phyloP scores from a whole-genome alignment of 2,888 invertebrate species.

The Pilophorus perplexus region DNA sequence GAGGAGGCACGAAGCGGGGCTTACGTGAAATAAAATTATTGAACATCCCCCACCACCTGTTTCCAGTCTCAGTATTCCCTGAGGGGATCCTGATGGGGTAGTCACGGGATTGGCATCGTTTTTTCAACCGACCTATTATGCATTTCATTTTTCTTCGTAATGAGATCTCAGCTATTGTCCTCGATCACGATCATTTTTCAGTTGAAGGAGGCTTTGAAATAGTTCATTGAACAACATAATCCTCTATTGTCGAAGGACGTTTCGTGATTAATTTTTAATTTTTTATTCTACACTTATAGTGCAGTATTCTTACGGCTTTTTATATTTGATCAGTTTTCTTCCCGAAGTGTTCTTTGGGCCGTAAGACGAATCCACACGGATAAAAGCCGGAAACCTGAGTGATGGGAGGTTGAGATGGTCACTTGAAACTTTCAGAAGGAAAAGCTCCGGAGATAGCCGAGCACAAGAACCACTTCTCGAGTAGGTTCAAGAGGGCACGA shows the following conservation, averaged over 20 bases:
- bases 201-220: too few relatives aligned
- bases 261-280: too few relatives aligned
- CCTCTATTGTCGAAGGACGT: too few relatives aligned
- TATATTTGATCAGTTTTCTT: too few relatives aligned
- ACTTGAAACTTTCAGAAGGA: slow-evolving; percentile 36
- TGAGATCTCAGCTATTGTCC: neutral
- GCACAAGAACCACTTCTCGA: neutral
- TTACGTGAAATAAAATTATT: slow-evolving; percentile 38
- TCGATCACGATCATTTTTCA: neutral
- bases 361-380: too few relatives aligned
- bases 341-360: too few relatives aligned
- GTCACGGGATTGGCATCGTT: slow-evolving; percentile 22
- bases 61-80: neutral
- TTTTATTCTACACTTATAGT: too few relatives aligned
- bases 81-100: neutral
- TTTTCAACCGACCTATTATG: slow-evolving; percentile 24
- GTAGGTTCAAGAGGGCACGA: slow-evolving; percentile 34
- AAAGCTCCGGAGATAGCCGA: slow-evolving; percentile 2
- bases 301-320: too few relatives aligned
- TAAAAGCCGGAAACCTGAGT: too few relatives aligned
- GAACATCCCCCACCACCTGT: slow-evolving; percentile 3
- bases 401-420: slow-evolving; percentile 35
- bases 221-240: too few relatives aligned
- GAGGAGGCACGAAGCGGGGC: slow-evolving; percentile 32
- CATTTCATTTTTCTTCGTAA: slow-evolving; percentile 4